A percentile compares a stretch with the other conserved stretches of the same genome.
Evolutionary conservation across 2,797 vertebrate species (phyloP).

Genomic region (Synanceia verrucosa): DNA sequence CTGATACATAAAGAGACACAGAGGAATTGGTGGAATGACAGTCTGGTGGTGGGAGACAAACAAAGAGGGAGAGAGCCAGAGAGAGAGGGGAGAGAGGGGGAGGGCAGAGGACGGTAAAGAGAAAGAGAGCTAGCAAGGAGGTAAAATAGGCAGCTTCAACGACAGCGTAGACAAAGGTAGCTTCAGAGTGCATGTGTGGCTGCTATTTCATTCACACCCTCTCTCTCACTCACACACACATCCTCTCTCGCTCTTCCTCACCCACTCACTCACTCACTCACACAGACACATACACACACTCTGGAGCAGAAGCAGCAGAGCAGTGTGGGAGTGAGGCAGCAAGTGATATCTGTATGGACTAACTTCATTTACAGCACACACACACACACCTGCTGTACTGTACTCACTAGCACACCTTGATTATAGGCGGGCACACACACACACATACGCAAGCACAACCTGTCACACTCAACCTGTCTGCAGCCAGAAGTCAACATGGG

Average conservation of each 20-base stretch:
- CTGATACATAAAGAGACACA: slow-evolving; percentile 68
- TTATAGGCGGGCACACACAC: slow-evolving; percentile 7
- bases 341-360: slow-evolving; percentile 69
- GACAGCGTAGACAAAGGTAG: slow-evolving; percentile 75
- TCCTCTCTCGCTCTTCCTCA: slow-evolving; percentile 32
- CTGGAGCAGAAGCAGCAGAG: slow-evolving; percentile 66
- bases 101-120: slow-evolving; percentile 20
- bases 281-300: slow-evolving; percentile 50
- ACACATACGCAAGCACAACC: slow-evolving; percentile 4
- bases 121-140: slow-evolving; percentile 44
- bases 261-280: slow-evolving; percentile 31
- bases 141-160: slow-evolving; percentile 70
- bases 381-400: slow-evolving; percentile 35
- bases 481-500: slow-evolving; percentile 79
- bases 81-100: not conserved
- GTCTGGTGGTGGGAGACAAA: slow-evolving; percentile 51
- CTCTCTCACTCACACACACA: slow-evolving; percentile 2
- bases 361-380: slow-evolving; percentile 67
- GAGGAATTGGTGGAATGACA: slow-evolving; percentile 76
- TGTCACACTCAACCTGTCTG: slow-evolving; percentile 41
- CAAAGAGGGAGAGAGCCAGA: slow-evolving; percentile 10
- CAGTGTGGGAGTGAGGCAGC: slow-evolving; percentile 67
- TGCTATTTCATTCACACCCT: slow-evolving; percentile 66
- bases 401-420: slow-evolving; percentile 38
- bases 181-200: slow-evolving; percentile 61